These are phyloP conservation scores for Leucopsar rothschildi DNA, from an alignment of 2,113 vertebrate species.

Conservation along the genomic window DNA sequence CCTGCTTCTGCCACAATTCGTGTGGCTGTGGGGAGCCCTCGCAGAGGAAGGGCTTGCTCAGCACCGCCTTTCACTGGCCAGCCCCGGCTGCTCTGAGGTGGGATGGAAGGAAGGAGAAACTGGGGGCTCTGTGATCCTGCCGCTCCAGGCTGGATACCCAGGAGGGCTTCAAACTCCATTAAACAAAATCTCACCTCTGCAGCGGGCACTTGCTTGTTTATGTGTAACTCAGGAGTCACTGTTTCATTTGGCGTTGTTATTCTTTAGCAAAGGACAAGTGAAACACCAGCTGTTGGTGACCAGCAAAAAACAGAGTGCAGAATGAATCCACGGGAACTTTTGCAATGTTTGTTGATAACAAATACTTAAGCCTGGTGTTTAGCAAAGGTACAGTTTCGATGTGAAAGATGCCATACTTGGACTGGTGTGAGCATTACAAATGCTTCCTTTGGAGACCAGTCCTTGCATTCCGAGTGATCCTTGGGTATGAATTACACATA, in stretches of 20 bases:
- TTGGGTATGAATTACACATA: neutral
- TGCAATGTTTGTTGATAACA: neutral
- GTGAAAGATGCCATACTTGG: neutral
- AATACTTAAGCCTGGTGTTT: neutral
- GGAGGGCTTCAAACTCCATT: neutral
- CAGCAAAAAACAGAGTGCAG: neutral
- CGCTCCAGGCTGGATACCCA: neutral
- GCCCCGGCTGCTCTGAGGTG: neutral
- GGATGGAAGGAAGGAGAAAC: neutral
- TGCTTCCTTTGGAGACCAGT: neutral
- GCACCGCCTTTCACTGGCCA: neutral
- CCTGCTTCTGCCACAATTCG: fast-evolving
- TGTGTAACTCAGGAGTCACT: neutral
- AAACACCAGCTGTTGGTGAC: neutral
- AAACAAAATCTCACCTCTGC: neutral
- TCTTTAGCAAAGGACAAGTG: neutral
- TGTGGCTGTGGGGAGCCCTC: neutral
- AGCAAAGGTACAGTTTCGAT: neutral
- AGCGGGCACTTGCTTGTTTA: neutral
- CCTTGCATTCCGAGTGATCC: neutral
- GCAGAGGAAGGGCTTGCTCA: neutral
- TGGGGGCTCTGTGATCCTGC: neutral
- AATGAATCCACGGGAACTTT: neutral
- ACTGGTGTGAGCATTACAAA: neutral
- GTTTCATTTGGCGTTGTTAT: neutral